Evolutionary conservation across 1,140 invertebrate species (phyloP), one percentile per base, ranked within the genome.

Genomic region (fruit fly (Drosophila melanogaster)): DNA sequence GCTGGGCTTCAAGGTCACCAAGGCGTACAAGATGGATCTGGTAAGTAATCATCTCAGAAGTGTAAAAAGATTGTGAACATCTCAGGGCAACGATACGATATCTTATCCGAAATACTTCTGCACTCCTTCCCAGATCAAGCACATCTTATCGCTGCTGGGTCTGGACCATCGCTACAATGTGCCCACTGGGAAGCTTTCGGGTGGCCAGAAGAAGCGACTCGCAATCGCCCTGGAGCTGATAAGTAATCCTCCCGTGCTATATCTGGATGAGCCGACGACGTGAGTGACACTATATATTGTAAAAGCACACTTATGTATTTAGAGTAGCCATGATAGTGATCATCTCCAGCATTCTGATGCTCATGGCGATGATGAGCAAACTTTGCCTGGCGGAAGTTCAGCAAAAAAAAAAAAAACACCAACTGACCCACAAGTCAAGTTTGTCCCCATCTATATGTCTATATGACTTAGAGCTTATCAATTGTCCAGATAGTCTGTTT

Each of bases 191-290:
- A 94, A 95, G 61, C 93, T 98, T 5, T 98, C 97, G 3, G 97
- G 97, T 30, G 98, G 98, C 3, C 96, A 98, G 92, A 95, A 95
- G 77, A 97, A 98, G 92, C 94, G 97, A 79, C 93, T 98, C 3
- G 96, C 96, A 3, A 97, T 98, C 54, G 97, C 97, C n/a, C 93
- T 98, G 38, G 96, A 97, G 91, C 91, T 97, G 64, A 93, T 98
- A 51, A 97, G 96, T 85, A 97, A 98, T 92, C 97, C 97, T 7
- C 96, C 97, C 4, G 94, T 98, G 8, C 95, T 98, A 93, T 98
- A 98, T 93, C 95, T 98, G 79, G 98, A 98, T 91, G 98, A 98
- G 92, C 97, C 97, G 43, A 98, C 97, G 5, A 98, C 96, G 97
- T 98, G 92, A 94, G 93, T 93, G 77, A 55, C 46, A 57, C 50